Conservation (phyloP, 2,888 invertebrate genomes). For the Notodonta dromedarius region DNA sequence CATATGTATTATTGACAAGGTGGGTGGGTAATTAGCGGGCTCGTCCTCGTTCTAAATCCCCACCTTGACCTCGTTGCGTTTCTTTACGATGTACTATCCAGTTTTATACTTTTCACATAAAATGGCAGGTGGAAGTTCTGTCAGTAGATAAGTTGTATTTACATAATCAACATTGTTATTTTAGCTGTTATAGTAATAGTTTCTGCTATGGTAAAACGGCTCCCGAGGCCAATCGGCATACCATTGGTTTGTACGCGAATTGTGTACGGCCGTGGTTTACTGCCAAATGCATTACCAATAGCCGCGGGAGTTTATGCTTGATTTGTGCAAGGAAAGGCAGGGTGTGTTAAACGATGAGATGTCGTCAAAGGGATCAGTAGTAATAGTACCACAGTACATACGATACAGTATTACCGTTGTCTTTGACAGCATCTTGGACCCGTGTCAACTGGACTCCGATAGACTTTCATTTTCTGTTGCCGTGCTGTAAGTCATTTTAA, state of each 20-base stretch:
- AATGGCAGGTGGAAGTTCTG: slow-evolving; percentile 52
- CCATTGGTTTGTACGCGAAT: slow-evolving; percentile 35
- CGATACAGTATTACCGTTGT: slow-evolving; percentile 70
- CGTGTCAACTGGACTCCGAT: slow-evolving; percentile 69
- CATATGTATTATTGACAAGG: slow-evolving; percentile 57
- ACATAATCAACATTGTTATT: slow-evolving; percentile 1
- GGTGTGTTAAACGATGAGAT: slow-evolving; percentile 62
- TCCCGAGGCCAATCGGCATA: slow-evolving; percentile 46
- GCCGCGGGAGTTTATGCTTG: slow-evolving; percentile 57
- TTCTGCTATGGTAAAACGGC: slow-evolving; percentile 15
- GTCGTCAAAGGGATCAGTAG: slow-evolving; percentile 59
- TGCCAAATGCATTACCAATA: slow-evolving; percentile 66
- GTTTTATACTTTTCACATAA: slow-evolving; percentile 70
- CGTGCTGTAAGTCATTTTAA: background rate
- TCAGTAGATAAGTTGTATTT: background rate
- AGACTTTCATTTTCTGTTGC: slow-evolving; percentile 66
- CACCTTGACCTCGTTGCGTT: slow-evolving; percentile 77
- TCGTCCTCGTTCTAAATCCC: slow-evolving; percentile 72
- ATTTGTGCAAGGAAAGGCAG: slow-evolving; percentile 41
- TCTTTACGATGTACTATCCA: slow-evolving; percentile 68
- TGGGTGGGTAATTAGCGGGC: slow-evolving; percentile 71
- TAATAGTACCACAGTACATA: background rate
- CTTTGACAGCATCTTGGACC: slow-evolving; percentile 80
- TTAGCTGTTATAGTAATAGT: background rate
- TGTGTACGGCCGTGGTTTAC: slow-evolving; percentile 44